A percentile compares a stretch with the other conserved stretches of the same genome.
phyloP scores from a whole-genome alignment of 2,797 vertebrate species.

The Oryzias sinensis region DNA sequence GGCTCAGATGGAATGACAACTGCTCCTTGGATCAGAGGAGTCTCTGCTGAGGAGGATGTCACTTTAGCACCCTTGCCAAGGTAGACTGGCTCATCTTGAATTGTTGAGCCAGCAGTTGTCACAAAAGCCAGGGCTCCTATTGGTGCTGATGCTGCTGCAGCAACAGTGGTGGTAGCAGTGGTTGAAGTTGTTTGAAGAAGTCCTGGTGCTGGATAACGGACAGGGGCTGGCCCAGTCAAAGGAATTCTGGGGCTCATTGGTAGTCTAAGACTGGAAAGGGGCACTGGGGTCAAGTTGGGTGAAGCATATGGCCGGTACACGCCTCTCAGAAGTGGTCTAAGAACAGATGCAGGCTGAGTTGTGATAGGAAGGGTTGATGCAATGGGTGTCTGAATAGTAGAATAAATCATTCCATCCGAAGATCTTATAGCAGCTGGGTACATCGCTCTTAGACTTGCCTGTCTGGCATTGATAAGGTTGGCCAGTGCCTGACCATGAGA shows the following conservation, averaged over 20 bases:
- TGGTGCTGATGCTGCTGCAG: slow-evolving; percentile 46
- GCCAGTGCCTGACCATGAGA: slow-evolving; percentile 83
- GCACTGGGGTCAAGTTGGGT: slow-evolving; percentile 85
- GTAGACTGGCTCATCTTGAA: slow-evolving; percentile 88
- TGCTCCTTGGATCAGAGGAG: slow-evolving; percentile 44
- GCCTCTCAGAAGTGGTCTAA: slow-evolving; percentile 87
- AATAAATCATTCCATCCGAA: slow-evolving; percentile 97
- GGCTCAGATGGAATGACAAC: slow-evolving; percentile 57
- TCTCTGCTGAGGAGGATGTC: slow-evolving; percentile 54
- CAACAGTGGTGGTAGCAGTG: slow-evolving; percentile 48
- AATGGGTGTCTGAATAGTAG: slow-evolving; percentile 97
- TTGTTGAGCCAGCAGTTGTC: slow-evolving; percentile 39
- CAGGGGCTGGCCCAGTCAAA: slow-evolving; percentile 76
- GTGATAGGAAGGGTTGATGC: slow-evolving; percentile 98
- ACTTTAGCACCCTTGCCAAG: slow-evolving; percentile 84
- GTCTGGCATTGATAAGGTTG: slow-evolving; percentile 83
- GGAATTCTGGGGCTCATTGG: slow-evolving; percentile 86
- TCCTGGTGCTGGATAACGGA: slow-evolving; percentile 83
- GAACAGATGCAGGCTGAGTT: slow-evolving; percentile 91
- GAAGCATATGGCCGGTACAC: slow-evolving; percentile 86
- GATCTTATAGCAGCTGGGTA: slow-evolving; percentile 92
- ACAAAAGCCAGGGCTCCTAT: slow-evolving; percentile 39
- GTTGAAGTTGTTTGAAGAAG: slow-evolving; percentile 67
- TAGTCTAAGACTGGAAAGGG: slow-evolving; percentile 87
- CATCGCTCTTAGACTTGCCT: slow-evolving; percentile 86